Conservation (phyloP, 2,797 vertebrate genomes). For the Gambusia yucatana region DNA sequence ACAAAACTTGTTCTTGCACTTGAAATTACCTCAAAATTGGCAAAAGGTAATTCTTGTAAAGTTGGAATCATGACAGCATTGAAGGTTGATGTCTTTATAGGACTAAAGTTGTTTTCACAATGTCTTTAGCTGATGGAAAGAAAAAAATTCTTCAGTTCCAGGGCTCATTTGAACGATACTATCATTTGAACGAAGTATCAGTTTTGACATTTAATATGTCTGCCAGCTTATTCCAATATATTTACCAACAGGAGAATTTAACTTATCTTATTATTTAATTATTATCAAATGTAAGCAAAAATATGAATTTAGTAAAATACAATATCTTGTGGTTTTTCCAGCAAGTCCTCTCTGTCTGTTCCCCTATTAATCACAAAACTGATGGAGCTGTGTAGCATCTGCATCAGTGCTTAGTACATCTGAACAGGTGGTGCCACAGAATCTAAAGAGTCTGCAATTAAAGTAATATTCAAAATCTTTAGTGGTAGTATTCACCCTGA, state of each 20-base stretch:
- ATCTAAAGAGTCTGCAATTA: neutral
- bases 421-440: neutral
- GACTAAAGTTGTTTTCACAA: neutral
- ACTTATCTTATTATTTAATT: neutral
- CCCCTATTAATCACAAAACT: neutral
- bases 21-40: slow-evolving; percentile 18
- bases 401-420: neutral
- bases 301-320: neutral
- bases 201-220: neutral
- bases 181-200: neutral
- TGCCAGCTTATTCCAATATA: neutral
- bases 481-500: neutral
- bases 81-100: slow-evolving; percentile 1
- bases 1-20: slow-evolving; percentile 13
- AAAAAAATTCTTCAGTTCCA: neutral
- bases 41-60: slow-evolving; percentile 18
- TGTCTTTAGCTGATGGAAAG: neutral
- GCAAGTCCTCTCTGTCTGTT: neutral
- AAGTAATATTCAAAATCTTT: neutral
- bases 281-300: neutral
- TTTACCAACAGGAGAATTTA: neutral
- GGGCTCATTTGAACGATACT: neutral
- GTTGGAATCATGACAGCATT: slow-evolving; percentile 9
- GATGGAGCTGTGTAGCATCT: neutral
- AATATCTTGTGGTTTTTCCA: slow-evolving; percentile 3